Evolutionary conservation across 2,113 vertebrate species (phyloP), one percentile per base, ranked within the genome.

Genomic region (Oriolus oriolus): DNA sequence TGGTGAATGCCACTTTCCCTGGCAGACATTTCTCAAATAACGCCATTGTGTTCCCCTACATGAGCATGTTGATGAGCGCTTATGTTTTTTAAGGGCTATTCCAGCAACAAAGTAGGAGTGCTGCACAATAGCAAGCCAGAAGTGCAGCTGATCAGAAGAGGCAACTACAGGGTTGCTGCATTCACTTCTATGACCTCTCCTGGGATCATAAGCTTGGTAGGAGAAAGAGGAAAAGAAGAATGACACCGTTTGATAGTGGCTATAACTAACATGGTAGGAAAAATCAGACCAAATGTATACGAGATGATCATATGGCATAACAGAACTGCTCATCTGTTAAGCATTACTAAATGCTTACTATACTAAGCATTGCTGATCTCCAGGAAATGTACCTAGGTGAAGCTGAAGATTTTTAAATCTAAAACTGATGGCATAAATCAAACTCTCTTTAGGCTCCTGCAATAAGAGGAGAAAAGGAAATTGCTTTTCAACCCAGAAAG

Each of bases 331-430:
- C 95, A 92, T 94, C 93, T 95, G 95, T 93, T 90, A 93, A 68
- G 44, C 79, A 91, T 95, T 95, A 93, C 60, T 88, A 81, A 80
- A 92, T 63, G 64, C 85, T 78, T 90, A 87, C 85, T 86, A 57
- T 87, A 86, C 69, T 86, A 84, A 93, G 75, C 85, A 94, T 93
- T 80, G 53, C 85, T 76, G 47, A 96, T 92, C 83, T 93, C 79
- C 88, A 95, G 95, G 96, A 95, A 97, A 93, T 94, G 95, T 95
- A 95, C 94, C 93, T 91, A 93, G 88, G 87, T 94, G 96, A 96
- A 91, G 42, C 82, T 90, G 95, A 92, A 71, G 82, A 95, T 96
- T 96, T 93, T 94, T 70, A 96, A 96, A 97, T 93, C 84, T 93
- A 85, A 96, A 96, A 84, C 95, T 42, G 79, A 80, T 93, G 95